Evolutionary conservation across 1,140 invertebrate genomes (phyloP), one percentile per base, ranked within the genome.

Genomic region (Drosophila pruinosa): DNA sequence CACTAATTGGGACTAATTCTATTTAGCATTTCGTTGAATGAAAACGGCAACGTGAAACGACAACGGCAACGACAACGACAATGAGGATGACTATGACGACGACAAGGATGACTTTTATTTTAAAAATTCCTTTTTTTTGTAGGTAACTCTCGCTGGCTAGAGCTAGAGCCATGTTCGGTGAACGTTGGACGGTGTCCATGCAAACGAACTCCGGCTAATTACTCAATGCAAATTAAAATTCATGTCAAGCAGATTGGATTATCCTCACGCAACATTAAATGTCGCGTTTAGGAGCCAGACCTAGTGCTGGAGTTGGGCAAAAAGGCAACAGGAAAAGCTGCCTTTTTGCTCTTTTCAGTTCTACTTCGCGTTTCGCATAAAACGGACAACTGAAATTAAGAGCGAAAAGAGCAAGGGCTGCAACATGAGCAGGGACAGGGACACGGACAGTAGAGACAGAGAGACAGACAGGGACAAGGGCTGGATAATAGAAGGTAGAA

Each of bases 201-300:
- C 58, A 85, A 88, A 88, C 88, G 81, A 88, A 88, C 81, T 88
- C 70, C 63, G 78, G 78, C 82, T 86, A 86, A 86, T 86, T 86
- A 86, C 82, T 86, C 82, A 86, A 86, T 86, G 82, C 82, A 86
- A 86, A 86, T 86, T 86, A 86, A 86, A 86, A 86, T 86, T 86
- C 82, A 86, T 86, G 82, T 86, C 82, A 86, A 86, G 82, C 82
- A 88, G 82, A 86, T 86, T 86, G 82, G 82, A 86, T 86, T 86
- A 86, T 86, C 82, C 82, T 86, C 82, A 86, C 82, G 82, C 82
- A 86, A 86, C 82, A 86, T 86, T 86, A 88, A 86, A 85, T 85
- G 81, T 88, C 81, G 81, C 81, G 85, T 83, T 85, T 85, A 85
- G 73, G n/a, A 45, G 43, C 43, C 69, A 12, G 45, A 34, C 57